Base-by-base conservation (phyloP, 2,888 invertebrate genomes). In the Gonocerus acuteangulatus region DNA sequence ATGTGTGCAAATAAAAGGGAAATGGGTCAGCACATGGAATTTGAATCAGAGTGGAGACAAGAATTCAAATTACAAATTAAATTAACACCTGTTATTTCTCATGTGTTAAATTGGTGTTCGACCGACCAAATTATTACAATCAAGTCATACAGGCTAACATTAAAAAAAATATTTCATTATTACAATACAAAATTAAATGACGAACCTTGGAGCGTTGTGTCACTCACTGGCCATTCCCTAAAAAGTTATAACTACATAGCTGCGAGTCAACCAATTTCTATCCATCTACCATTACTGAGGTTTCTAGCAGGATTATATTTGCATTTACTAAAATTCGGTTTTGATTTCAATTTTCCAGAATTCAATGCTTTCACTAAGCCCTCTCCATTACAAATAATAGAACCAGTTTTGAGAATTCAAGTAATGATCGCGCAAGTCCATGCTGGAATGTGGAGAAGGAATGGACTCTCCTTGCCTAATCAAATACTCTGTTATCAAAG, bases 1-100 rank as follows among this genome's bases (percentile, higher is more conserved):
- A 84, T 84, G 83, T 82, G 84, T 70, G 72, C 76, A 13, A 79
- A 81, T 22, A 77, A 76, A 2, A 71, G 89, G 2, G 87, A 94
- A 80, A 86, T 91, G 0, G 93, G 92, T 0, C 93, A 95, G 70
- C 99, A 99, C 73, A 91, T 97, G 85, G 96, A 97, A 72, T 97
- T 92, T 76, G 99, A 99, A 74, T 94, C 95, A 0, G 99, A 99
- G 72, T 99, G 99, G 97, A 97, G 99, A 76, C 90, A 94, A 0
- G 97, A 95, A 1, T 99, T 99, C 76, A 96, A 95, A 73, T 79
- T 99, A 49, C 95, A 96, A 77, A 86, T 95, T 57, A 94, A 93
- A 74, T 74, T 97, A 39, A 89, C 94, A 13, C 87, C 89, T 69
- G 88, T 92, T 67, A 87, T 96, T 69, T 86, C 90, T 1, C 79